Conservation (phyloP, 2,888 invertebrate genomes). For the Protula sp. region DNA sequence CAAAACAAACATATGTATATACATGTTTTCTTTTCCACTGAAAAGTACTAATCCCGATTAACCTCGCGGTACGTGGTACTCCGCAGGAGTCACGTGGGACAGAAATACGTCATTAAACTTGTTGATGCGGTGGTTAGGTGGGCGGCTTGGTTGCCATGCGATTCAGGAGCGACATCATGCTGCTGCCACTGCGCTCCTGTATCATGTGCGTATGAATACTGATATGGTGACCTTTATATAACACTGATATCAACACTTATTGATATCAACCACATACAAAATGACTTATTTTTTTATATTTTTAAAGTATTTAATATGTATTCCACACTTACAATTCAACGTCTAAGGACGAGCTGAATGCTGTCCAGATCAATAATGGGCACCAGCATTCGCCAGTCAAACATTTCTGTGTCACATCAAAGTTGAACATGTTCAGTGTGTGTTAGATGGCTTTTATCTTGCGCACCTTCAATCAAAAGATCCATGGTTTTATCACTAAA, state of each 20-base stretch:
- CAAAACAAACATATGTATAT: too few species aligned
- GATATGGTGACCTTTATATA: too few species aligned
- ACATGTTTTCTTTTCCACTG: too few species aligned
- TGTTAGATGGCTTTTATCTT: slow-evolving; percentile 99
- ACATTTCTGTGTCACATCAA: slow-evolving; percentile 99
- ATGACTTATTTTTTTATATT: too few species aligned
- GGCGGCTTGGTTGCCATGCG: slow-evolving; percentile 78
- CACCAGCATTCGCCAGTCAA: slow-evolving; percentile 99
- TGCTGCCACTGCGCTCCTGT: slow-evolving; percentile 61
- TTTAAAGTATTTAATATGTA: too few species aligned
- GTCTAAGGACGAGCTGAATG: slow-evolving; percentile 86
- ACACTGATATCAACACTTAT: too few species aligned
- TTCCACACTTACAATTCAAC: slow-evolving; percentile 88
- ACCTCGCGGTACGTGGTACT: slow-evolving; percentile 90
- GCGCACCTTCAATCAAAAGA: slow-evolving; percentile 94
- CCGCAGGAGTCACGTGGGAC: slow-evolving; percentile 92
- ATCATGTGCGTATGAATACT: too few species aligned
- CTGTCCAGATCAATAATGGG: slow-evolving; percentile 86
- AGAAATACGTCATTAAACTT: slow-evolving; percentile 96
- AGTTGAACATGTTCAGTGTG: slow-evolving; percentile 94
- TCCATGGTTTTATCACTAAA: too few species aligned
- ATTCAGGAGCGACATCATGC: slow-evolving; percentile 94
- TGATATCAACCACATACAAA: too few species aligned
- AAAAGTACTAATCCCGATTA: slow-evolving; percentile 81
- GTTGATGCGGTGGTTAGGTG: slow-evolving; percentile 94